These are phyloP conservation scores for Holcopasites calliopsidis DNA, from an alignment of 1,140 invertebrate genomes.

Conservation along the genomic window DNA sequence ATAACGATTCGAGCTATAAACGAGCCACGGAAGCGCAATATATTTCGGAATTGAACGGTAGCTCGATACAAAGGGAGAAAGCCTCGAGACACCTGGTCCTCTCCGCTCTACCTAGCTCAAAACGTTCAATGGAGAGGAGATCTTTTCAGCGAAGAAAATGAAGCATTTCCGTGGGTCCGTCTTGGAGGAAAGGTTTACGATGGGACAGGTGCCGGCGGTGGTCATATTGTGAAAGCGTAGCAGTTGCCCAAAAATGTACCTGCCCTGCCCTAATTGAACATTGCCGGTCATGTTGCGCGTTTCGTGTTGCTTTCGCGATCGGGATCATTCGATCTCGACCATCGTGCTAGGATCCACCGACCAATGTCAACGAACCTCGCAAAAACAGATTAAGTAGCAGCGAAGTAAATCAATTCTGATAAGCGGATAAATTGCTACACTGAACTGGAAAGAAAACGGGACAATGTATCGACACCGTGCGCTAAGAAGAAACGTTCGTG, in stretches of 20 bases:
- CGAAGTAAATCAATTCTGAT: too few relatives aligned
- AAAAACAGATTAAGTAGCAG: too few relatives aligned
- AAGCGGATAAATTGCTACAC: too few relatives aligned
- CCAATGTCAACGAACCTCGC: too few relatives aligned
- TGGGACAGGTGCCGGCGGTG: conserved; percentile 47
- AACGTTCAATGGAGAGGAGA: conserved; percentile 14
- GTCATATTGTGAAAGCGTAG: conserved; percentile 56
- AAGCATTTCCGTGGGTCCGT: conserved; percentile 11
- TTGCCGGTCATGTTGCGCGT: conserved; percentile 27
- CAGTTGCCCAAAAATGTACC: conserved; percentile 47
- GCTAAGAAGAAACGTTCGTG: too few relatives aligned
- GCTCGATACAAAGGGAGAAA: conserved; percentile 6
- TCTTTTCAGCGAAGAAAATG: conserved; percentile 46
- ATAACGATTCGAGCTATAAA: not conserved
- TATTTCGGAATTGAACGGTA: not conserved
- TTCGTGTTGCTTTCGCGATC: conserved; percentile 13
- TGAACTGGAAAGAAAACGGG: too few relatives aligned
- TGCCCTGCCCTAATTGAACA: conserved; percentile 51
- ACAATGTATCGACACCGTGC: too few relatives aligned
- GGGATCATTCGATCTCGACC: not conserved
- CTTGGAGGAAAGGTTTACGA: conserved; percentile 26
- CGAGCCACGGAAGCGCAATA: not conserved
- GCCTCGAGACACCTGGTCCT: conserved; percentile 45
- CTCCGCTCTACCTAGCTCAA: conserved; percentile 35
- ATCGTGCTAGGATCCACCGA: not conserved